Percentiles rank a stretch among this genome's conserved stretches.
Evolutionary conservation across 2,797 vertebrate genomes (phyloP).

Genomic region (Halcyon chelicuti): DNA sequence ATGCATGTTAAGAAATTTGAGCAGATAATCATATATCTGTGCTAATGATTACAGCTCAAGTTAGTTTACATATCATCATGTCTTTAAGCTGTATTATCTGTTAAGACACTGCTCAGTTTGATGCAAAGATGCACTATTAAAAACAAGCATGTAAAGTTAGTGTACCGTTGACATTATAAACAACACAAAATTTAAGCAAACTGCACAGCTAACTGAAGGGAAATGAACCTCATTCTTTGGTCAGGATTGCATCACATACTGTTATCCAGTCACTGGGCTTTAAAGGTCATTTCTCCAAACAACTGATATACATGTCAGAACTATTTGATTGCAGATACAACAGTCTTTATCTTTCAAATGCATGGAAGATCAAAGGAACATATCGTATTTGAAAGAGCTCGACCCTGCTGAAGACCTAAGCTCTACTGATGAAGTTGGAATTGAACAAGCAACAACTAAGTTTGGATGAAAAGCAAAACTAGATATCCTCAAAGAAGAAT

Average conservation of each 20-base stretch:
- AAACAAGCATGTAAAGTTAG: background rate
- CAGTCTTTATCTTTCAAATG: background rate
- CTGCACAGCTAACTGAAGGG: background rate
- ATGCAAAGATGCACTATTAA: background rate
- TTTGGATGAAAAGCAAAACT: constrained; percentile 13
- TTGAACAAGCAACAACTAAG: background rate
- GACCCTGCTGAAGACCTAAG: background rate
- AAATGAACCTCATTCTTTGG: background rate
- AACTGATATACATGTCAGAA: background rate
- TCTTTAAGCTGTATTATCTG: background rate
- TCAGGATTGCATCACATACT: constrained; percentile 7
- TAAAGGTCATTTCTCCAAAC: constrained; percentile 1
- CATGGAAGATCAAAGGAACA: background rate
- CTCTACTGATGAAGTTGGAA: background rate
- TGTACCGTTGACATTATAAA: background rate
- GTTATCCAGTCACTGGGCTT: background rate
- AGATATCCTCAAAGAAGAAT: constrained; percentile 1
- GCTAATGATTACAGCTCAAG: background rate
- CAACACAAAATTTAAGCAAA: background rate
- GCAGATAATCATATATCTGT: background rate
- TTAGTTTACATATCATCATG: background rate
- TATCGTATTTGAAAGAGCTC: background rate
- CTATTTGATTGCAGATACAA: background rate
- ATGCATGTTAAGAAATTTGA: background rate
- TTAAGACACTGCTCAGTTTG: background rate